A percentile compares a stretch with the other conserved stretches of the same genome.
phyloP scores from a whole-genome alignment of 2,113 vertebrate species.

The Lamprologus lemairii region DNA sequence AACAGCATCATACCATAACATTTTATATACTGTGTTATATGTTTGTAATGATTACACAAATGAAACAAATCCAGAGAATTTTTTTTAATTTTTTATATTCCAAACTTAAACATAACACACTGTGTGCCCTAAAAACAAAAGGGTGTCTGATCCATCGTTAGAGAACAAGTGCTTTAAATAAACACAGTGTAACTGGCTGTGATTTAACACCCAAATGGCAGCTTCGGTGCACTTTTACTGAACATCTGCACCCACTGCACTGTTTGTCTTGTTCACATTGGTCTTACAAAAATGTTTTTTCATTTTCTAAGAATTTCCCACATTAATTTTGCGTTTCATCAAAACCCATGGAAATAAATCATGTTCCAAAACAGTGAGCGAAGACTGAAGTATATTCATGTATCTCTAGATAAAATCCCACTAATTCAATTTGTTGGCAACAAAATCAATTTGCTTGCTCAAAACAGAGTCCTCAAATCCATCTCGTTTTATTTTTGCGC shows the following conservation, averaged over 20 bases:
- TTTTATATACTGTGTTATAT: not conserved
- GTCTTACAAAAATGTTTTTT: not conserved
- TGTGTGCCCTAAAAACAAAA: not conserved
- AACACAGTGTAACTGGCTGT: not conserved
- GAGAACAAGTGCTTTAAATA: not conserved
- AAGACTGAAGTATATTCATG: not conserved
- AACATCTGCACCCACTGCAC: not conserved
- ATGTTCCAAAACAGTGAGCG: not conserved
- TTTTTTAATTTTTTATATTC: not conserved
- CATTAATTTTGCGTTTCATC: not conserved
- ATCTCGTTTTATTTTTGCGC: not conserved
- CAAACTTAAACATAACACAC: not conserved
- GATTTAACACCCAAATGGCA: not conserved
- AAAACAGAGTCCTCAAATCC: not conserved
- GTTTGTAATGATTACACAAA: not conserved
- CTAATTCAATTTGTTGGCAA: not conserved
- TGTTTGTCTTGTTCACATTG: not conserved
- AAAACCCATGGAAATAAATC: not conserved
- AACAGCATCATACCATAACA: not conserved
- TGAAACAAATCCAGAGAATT: not conserved
- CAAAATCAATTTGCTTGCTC: not conserved
- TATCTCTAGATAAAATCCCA: not conserved
- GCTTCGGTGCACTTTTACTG: not conserved
- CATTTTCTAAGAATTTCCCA: not conserved
- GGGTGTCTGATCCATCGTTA: not conserved